phyloP scores from a whole-genome alignment of 2,797 vertebrate genomes.

The Perdix hodgsoniae region DNA sequence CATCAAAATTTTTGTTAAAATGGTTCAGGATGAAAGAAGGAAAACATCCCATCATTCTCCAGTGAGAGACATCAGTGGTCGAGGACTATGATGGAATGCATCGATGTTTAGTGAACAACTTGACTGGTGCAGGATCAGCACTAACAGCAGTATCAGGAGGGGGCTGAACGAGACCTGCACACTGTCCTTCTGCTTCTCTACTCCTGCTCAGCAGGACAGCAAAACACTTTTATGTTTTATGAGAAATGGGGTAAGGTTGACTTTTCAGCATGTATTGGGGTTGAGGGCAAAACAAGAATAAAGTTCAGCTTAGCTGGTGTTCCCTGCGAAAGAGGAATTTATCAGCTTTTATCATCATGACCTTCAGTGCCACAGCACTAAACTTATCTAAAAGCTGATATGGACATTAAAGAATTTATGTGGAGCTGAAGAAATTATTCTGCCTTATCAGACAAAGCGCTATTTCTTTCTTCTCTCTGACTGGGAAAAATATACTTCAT shows the following conservation, averaged over 20 bases:
- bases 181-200: not conserved
- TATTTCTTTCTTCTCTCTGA: not conserved
- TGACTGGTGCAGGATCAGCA: not conserved
- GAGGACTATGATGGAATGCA: not conserved
- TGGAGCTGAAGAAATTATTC: not conserved
- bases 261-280: not conserved
- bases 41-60: not conserved
- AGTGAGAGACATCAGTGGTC: not conserved
- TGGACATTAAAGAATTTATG: not conserved
- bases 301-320: not conserved
- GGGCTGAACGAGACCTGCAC: not conserved
- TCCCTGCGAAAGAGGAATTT: not conserved
- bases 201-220: not conserved
- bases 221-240: not conserved
- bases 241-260: not conserved
- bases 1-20: conserved; percentile 15
- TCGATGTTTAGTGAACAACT: not conserved
- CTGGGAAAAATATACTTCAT: not conserved
- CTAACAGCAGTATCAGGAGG: not conserved
- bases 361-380: not conserved
- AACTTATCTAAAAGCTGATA: not conserved
- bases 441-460: not conserved
- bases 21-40: not conserved
- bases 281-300: not conserved
- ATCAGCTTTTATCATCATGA: not conserved